Evolutionary conservation across 2,113 vertebrate genomes (phyloP), one percentile per base, ranked within the genome.

Genomic region (Strix uralensis): DNA sequence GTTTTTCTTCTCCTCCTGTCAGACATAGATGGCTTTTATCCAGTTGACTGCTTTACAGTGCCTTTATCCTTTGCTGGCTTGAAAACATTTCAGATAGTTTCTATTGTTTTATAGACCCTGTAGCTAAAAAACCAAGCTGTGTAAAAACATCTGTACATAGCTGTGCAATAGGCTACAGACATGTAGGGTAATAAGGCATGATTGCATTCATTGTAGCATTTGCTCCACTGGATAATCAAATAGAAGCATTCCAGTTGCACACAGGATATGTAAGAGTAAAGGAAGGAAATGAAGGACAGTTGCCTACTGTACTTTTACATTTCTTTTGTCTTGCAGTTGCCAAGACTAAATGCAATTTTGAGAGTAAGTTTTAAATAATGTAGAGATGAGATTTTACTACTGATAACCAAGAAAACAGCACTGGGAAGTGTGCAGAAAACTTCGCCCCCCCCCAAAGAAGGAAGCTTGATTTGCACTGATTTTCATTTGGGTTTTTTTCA

Each of bases 221-320:
- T 94, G 78, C 94, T 92, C 61, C 87, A 88, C 91, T 95, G 87
- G 63, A 94, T 95, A 96, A 96, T 95, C 92, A 93, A 91, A 85
- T 92, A 89, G 91, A 91, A 81, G 84, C 92, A 90, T 96, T 97
- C 81, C 94, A 95, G 23, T 96, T 90, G 58, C 92, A 88, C 81
- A 81, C 88, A 86, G 92, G 95, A 95, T 95, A 83, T 94, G 57
- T 96, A 94, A 77, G 89, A 86, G 89, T 78, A 80, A 91, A 84
- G 87, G 80, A 96, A 95, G 93, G 90, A 97, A 97, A 97, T 97
- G 85, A 97, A 95, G 94, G 94, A 93, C 70, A 75, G 71, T 95
- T 94, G 77, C 80, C 91, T 83, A 20, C 86, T 96, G 58, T 92
- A 94, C 70, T 84, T 91, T n/a, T 95, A 96, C 92, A 78, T 73